Conservation (phyloP, 1,140 invertebrate species). For the Drosophila hydei region DNA sequence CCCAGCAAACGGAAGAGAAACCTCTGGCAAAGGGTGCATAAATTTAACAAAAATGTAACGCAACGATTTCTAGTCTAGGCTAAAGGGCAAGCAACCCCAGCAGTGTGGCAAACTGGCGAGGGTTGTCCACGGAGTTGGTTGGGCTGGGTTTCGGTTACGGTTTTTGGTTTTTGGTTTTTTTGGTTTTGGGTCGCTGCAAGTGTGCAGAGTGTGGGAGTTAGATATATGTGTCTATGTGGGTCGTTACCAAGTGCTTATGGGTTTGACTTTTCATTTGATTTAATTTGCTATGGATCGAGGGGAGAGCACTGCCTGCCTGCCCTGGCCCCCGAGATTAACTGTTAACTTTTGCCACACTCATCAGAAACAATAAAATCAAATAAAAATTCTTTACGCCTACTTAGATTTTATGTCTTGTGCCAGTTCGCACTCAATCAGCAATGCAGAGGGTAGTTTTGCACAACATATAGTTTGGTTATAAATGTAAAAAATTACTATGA, state of each 20-base stretch:
- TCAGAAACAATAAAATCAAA: slow-evolving; percentile 80
- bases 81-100: slow-evolving; percentile 44
- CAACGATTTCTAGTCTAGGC: slow-evolving; percentile 67
- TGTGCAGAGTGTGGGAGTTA: slow-evolving; percentile 11
- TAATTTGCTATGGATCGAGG: slow-evolving; percentile 62
- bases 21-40: slow-evolving; percentile 65
- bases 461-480: neutral
- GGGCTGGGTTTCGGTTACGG: slow-evolving; percentile 22
- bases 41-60: slow-evolving; percentile 78
- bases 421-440: slow-evolving; percentile 33
- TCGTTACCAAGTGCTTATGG: slow-evolving; percentile 72
- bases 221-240: slow-evolving; percentile 29
- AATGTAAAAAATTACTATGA: neutral
- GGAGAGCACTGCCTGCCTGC: neutral
- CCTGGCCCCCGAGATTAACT: slow-evolving; percentile 56
- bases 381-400: slow-evolving; percentile 74
- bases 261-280: slow-evolving; percentile 81
- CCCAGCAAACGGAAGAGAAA: slow-evolving; percentile 7
- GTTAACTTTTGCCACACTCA: slow-evolving; percentile 76
- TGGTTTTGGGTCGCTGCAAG: slow-evolving; percentile 11
- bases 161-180: slow-evolving; percentile 5
- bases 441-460: slow-evolving; percentile 4
- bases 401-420: slow-evolving; percentile 61
- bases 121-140: slow-evolving; percentile 26
- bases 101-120: slow-evolving; percentile 6